Evolutionary conservation across 2,797 vertebrate genomes (phyloP), one percentile per base, ranked within the genome.

Genomic region (Cichlasoma orientale): DNA sequence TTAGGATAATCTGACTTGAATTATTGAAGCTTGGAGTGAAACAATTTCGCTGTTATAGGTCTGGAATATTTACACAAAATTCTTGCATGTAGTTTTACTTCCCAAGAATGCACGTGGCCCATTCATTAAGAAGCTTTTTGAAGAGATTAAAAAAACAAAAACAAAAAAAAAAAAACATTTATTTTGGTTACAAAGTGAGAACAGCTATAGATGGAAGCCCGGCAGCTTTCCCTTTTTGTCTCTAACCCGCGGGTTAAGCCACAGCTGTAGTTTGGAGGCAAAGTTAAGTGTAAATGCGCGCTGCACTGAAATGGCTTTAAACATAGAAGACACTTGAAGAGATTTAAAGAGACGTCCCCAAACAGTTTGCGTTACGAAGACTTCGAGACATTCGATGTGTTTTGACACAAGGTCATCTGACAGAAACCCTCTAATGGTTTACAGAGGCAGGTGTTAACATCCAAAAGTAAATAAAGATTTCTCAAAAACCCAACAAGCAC

Each of bases 301-400:
- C 76, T 85, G 82, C 82, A 75, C 76, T 88, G 80, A 90, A 83
- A 88, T 81, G 80, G 82, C 86, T 86, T 83, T 38, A 73, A 53
- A 77, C 21, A 14, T 58, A 78, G 50, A 89, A 93, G 85, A 91
- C 74, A 87, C 78, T 80, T 63, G 7, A 77, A 50, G 2, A 25
- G 59, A 57, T 69, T 78, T 59, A 16, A 53, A 74, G 53, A 63
- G 2, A 63, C 3, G 19, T 27, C 80, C 29, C n/a, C 4, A 38
- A 77, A 78, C 27, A 81, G 74, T 70, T 56, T 70, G 76, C 53
- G 36, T 44, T 63, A 55, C 7, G 21, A 54, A 85, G 25, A 61
- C 25, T 29, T 54, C 47, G 23, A 68, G 61, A 3, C 5, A 7
- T 16, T 41, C 13, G 1, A 38, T 27, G 25, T 1, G 9, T 7